These are phyloP conservation scores for Cephus cinctus DNA, from an alignment of 1,140 invertebrate species.

Conservation along the genomic window DNA sequence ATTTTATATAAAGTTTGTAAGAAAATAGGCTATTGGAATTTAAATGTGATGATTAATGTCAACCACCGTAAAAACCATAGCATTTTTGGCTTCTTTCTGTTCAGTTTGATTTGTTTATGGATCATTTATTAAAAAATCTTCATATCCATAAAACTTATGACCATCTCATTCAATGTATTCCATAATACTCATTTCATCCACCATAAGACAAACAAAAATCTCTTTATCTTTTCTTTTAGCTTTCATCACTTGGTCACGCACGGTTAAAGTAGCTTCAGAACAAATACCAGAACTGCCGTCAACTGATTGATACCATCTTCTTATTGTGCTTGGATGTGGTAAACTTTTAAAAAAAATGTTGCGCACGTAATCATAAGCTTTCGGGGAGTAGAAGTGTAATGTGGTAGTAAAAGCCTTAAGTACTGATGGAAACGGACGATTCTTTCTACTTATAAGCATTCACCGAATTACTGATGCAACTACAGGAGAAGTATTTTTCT, in stretches of 20 bases:
- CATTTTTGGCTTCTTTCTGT: constrained; percentile 25
- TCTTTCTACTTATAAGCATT: not conserved
- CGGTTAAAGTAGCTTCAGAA: constrained; percentile 21
- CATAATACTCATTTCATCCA: constrained; percentile 25
- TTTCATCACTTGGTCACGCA: constrained; percentile 18
- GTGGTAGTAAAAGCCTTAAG: constrained; percentile 27
- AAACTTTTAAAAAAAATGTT: constrained; percentile 27
- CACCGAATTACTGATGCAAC: too few relatives aligned
- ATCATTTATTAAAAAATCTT: constrained; percentile 11
- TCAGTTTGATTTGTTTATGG: constrained; percentile 15
- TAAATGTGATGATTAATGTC: constrained; percentile 29
- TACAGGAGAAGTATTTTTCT: too few relatives aligned
- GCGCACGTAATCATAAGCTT: constrained; percentile 33
- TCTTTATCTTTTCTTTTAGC: constrained; percentile 1
- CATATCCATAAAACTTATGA: constrained; percentile 12
- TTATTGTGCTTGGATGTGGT: constrained; percentile 28
- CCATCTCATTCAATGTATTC: constrained; percentile 16
- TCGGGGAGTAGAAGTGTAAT: constrained; percentile 31
- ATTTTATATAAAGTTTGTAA: constrained; percentile 11
- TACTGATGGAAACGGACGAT: constrained; percentile 1
- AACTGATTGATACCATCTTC: constrained; percentile 30
- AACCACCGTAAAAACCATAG: constrained; percentile 28
- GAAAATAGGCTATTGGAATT: constrained; percentile 35
- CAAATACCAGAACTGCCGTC: constrained; percentile 30
- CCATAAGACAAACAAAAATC: constrained; percentile 6